Evolutionary conservation across 2,888 invertebrate genomes (phyloP).

Genomic region (Tenodera sinensis): DNA sequence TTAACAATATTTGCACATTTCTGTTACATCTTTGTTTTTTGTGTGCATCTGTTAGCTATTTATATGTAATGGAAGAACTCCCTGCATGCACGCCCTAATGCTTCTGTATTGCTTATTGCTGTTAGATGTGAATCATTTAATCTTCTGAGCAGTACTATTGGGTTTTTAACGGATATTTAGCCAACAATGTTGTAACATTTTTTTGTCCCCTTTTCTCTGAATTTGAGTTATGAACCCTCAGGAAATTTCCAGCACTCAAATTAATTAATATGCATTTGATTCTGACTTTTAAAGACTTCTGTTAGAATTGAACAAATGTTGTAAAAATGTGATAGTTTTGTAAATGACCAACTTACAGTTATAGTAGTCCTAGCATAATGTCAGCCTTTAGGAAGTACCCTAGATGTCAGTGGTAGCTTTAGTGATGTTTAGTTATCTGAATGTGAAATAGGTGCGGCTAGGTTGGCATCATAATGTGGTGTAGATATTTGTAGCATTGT

Average conservation of each 20-base stretch:
- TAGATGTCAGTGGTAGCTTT: neutral
- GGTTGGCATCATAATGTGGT: too few species aligned
- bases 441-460: neutral
- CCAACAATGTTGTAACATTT: neutral
- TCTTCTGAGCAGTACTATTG: neutral
- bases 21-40: neutral
- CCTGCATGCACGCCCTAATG: neutral
- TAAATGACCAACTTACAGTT: too few species aligned
- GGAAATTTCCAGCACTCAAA: neutral
- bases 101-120: neutral
- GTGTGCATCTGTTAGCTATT: neutral
- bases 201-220: neutral
- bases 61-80: neutral
- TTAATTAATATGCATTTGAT: neutral
- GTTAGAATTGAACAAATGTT: neutral
- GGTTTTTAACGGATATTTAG: neutral
- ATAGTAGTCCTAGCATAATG: neutral
- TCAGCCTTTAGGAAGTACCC: neutral
- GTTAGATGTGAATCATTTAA: neutral
- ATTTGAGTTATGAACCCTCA: neutral
- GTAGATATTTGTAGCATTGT: too few species aligned
- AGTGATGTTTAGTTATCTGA: neutral
- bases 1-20: neutral
- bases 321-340: neutral
- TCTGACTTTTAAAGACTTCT: neutral